Evolutionary conservation across 2,113 vertebrate species (phyloP), one percentile per base, ranked within the genome.

Genomic region (Otocyon megalotis): DNA sequence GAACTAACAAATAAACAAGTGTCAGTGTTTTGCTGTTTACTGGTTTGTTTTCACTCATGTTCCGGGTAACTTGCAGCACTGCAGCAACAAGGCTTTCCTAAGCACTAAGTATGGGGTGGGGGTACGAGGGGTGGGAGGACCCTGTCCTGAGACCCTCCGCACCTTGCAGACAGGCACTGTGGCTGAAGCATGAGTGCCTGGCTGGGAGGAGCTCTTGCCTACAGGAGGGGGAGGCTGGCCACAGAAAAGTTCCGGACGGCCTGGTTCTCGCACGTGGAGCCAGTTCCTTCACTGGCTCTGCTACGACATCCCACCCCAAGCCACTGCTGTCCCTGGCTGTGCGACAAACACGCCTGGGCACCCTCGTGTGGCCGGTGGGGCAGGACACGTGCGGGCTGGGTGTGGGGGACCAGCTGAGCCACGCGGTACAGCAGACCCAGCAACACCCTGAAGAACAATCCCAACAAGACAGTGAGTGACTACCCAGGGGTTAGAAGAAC

Each of bases 391-490:
- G 71, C 5, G 17, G 13, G 69, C n/a, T 8, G 0, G 22, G 17
- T 0, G 9, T 3, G 8, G 17, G 9, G 15, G 3, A 48, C 28
- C 8, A 30, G 43, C 72, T 26, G 43, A 14, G 43, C 10, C 37
- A 7, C 37, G 6, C 24, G 6, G 22, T 7, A 16, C 9, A 2
- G 13, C 4, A n/a, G 71, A 43, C 0, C 6, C 50, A 2, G 54
- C n/a, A 28, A 9, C 7, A 35, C 30, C 8, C 3, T 2, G 24
- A 28, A 0, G 9, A 10, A 12, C 32, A 5, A 3, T 30, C 6
- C 26, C 16, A 8, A 62, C 20, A 4, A 1, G 11, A 28, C 53
- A 35, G 35, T 28, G 65, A 20, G 10, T 14, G 2, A 50, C 1
- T 3, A 4, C 81, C 2, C 15, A 17, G 12, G 37, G 12, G 10